Percentiles rank a stretch among this genome's conserved stretches.
These are phyloP conservation scores for Turnix velox DNA, from an alignment of 2,113 vertebrate species.

Conservation along the genomic window DNA sequence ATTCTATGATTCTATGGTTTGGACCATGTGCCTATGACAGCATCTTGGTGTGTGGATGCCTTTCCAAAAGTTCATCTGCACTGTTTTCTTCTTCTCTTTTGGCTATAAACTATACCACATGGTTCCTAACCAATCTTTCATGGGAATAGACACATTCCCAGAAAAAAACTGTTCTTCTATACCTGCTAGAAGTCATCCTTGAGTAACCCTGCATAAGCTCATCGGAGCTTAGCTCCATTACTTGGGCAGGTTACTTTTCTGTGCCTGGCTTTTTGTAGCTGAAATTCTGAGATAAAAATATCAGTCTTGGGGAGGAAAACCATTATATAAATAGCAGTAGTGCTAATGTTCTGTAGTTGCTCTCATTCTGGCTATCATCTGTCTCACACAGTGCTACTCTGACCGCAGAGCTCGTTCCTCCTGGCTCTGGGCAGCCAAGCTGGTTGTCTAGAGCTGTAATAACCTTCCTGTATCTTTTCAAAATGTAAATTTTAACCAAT, in stretches of 20 bases:
- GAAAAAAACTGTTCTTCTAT: neutral
- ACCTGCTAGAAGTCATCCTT: neutral
- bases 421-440: neutral
- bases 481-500: slow-evolving; percentile 9
- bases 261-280: neutral
- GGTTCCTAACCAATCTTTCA: neutral
- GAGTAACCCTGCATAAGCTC: neutral
- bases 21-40: neutral
- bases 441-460: neutral
- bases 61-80: neutral
- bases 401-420: neutral
- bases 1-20: neutral
- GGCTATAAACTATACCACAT: neutral
- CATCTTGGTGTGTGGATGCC: neutral
- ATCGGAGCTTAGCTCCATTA: neutral
- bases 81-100: neutral
- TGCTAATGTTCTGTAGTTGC: neutral
- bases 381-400: neutral
- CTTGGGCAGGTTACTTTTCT: fast-evolving
- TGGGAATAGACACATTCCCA: neutral
- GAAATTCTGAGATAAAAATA: neutral
- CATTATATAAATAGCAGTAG: fast-evolving
- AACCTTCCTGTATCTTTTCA: neutral
- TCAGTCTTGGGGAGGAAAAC: neutral
- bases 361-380: neutral